Evolutionary conservation across 1,140 invertebrate genomes (phyloP).

Genomic region (Drosophila bocki): DNA sequence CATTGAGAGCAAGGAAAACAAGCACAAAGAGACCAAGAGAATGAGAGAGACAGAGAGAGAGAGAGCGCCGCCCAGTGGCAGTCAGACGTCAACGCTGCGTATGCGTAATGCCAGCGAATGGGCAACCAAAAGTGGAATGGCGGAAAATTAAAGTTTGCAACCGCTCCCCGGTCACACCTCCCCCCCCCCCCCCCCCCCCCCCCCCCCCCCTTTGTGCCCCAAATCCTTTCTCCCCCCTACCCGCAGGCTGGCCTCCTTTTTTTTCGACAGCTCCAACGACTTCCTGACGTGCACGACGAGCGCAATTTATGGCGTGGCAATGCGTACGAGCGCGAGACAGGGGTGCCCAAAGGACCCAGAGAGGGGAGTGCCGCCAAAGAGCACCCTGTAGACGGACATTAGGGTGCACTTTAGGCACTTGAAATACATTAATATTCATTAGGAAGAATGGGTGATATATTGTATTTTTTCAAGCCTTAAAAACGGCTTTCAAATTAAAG

Average conservation of each 20-base stretch:
- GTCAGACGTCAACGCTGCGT: slow-evolving; percentile 64
- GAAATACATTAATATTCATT: slow-evolving; percentile 34
- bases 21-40: background rate
- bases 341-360: background rate
- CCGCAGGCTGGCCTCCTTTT: background rate
- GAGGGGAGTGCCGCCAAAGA: slow-evolving; percentile 11
- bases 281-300: slow-evolving; percentile 55
- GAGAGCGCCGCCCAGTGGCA: slow-evolving; percentile 55
- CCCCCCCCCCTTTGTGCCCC: background rate
- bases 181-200: slow-evolving; percentile 1
- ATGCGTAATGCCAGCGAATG: slow-evolving; percentile 74
- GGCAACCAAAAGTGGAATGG: slow-evolving; percentile 64
- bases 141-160: slow-evolving; percentile 70
- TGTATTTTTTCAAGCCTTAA: background rate
- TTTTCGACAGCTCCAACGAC: slow-evolving; percentile 50
- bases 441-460: background rate
- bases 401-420: background rate
- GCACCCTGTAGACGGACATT: slow-evolving; percentile 18
- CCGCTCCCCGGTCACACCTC: slow-evolving; percentile 16
- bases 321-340: slow-evolving; percentile 22
- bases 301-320: slow-evolving; percentile 56
- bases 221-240: background rate
- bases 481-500: background rate
- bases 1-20: background rate
- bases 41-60: slow-evolving; percentile 7